Evolutionary conservation across 37 sponge, comb jelly and placozoan genomes (phyloP), one percentile per base, ranked within the genome.

Genomic region (Dysidea cf. avara): DNA sequence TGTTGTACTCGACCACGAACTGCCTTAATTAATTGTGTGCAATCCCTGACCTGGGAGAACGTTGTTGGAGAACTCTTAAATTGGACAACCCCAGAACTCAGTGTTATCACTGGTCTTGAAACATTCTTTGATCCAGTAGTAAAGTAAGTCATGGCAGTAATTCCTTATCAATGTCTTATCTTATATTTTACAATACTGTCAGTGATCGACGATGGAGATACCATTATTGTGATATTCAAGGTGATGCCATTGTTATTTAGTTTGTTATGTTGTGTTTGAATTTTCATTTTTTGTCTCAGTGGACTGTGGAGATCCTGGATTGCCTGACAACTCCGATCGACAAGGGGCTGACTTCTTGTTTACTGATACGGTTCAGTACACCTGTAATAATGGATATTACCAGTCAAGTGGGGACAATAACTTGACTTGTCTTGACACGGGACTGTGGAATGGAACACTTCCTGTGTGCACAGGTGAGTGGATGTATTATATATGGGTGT

Each of bases 141-240:
- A 51, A 82, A 69, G 83, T 82, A 68, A 25, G 72, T 37, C 35
- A 18, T 56, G 46, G 36, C 16, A 16, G 63, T 51, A 24, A 24
- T 11, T 16, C 1, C 5, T 5, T 12, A 43, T 43, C 5, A 12
- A 12, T 12, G 7, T 43, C 5, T 43, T 46, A 14, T 52, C 47
- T 56, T 13, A 40, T 47, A 16, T 22, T 55, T 39, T 73, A 31
- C 20, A 2, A 37, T 25, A 25, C 2, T 39, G 48, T 40, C 71
- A 85, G 83, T 64, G 91, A 90, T 81, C 78, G 91, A 67, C 61
- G 86, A 37, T 90, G 82, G 83, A 69, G 91, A 48, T 90, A 51
- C 50, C 69, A 29, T 7, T 62, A 52, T 7, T 90, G 91, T 66
- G 55, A 81, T 48, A 17, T 90, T 55, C 70, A 90, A 81, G 88